A percentile compares a stretch with the other conserved stretches of the same genome.
These are phyloP conservation scores for Steromphala cineraria DNA, from an alignment of 2,888 invertebrate species.

Conservation along the genomic window DNA sequence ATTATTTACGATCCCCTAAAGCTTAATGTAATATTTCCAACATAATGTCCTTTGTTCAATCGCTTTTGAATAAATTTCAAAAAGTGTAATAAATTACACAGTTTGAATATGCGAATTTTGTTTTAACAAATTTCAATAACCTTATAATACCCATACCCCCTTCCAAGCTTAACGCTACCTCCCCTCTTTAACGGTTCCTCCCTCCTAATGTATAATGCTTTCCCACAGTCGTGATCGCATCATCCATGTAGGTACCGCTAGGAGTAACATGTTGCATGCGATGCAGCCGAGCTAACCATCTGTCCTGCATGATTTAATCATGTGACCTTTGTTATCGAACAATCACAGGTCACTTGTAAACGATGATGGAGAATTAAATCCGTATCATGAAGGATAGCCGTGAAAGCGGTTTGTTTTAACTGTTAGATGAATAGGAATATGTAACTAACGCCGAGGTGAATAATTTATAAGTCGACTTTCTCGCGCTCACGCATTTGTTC, in stretches of 20 bases:
- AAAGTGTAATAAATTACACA: too few species aligned
- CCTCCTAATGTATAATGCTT: too few species aligned
- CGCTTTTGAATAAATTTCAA: too few species aligned
- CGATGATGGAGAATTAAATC: constrained; percentile 2
- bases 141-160: too few species aligned
- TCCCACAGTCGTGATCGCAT: too few species aligned
- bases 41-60: too few species aligned
- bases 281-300: neutral
- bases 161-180: too few species aligned
- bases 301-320: constrained; percentile 1
- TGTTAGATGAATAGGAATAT: constrained; percentile 14
- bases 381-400: neutral
- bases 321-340: neutral
- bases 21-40: too few species aligned
- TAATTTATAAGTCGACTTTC: neutral
- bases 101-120: too few species aligned
- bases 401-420: neutral
- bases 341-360: neutral
- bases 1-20: too few species aligned
- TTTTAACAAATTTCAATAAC: too few species aligned
- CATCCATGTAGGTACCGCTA: neutral
- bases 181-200: too few species aligned
- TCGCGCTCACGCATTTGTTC: neutral
- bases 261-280: neutral
- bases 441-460: neutral